Conservation (phyloP, 2,888 invertebrate genomes). For the Drosophila neutralis region DNA sequence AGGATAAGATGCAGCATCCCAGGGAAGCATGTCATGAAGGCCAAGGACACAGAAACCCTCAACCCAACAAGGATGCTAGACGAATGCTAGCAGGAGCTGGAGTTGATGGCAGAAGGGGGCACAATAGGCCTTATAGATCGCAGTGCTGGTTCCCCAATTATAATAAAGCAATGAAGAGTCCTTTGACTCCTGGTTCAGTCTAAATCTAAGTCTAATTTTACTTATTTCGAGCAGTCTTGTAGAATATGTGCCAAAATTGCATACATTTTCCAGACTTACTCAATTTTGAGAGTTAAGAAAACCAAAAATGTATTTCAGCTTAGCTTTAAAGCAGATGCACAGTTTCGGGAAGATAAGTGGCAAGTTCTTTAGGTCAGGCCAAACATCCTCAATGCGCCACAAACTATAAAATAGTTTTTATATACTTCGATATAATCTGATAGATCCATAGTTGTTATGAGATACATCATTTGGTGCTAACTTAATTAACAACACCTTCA, state of each 20-base stretch:
- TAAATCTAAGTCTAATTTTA: neutral
- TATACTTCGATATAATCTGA: too few relatives aligned
- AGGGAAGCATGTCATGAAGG: too few relatives aligned
- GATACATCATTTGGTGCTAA: neutral
- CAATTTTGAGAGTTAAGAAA: neutral
- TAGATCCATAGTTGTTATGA: too few relatives aligned
- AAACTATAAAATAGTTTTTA: neutral
- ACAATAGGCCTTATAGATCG: fast-evolving
- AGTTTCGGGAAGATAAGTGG: neutral
- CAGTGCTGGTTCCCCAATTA: too few relatives aligned
- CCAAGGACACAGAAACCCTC: too few relatives aligned
- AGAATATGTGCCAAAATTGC: neutral
- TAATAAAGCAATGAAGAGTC: neutral
- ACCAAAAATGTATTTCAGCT: neutral
- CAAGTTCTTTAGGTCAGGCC: neutral
- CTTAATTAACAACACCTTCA: neutral
- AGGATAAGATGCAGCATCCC: too few relatives aligned
- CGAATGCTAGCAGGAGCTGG: too few relatives aligned
- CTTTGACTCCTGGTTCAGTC: neutral
- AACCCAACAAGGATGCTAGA: too few relatives aligned
- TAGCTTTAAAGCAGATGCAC: neutral
- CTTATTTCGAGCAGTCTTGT: neutral
- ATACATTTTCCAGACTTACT: fast-evolving
- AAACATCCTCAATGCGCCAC: neutral
- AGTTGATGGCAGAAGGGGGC: too few relatives aligned